A percentile compares a stretch with the other conserved stretches of the same genome.
Conservation (phyloP, 2,797 vertebrate genomes). For the Odontamblyopus lacepedii region DNA sequence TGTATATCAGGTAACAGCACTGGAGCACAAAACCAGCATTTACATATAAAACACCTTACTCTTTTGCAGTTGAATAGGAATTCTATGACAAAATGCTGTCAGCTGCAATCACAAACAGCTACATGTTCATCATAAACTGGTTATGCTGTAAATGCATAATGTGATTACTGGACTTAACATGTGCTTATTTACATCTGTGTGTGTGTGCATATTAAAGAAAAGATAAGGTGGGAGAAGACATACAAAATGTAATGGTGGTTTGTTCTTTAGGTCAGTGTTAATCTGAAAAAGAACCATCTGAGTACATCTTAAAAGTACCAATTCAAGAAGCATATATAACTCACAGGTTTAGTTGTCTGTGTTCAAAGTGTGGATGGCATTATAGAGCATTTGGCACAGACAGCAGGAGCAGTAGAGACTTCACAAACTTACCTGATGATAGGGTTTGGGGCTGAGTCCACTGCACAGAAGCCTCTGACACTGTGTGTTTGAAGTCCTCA, state of each 20-base stretch:
- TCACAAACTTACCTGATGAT: constrained; percentile 85
- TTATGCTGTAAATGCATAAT: background rate
- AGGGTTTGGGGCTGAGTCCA: constrained; percentile 74
- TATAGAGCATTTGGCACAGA: constrained; percentile 69
- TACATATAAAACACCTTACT: background rate
- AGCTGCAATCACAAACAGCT: no score
- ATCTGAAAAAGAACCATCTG: constrained; percentile 59
- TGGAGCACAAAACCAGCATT: background rate
- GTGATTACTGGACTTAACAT: constrained; percentile 18
- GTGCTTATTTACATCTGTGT: background rate
- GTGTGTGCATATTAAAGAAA: background rate
- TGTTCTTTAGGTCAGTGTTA: constrained; percentile 39
- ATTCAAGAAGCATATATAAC: constrained; percentile 67
- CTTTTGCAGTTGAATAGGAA: no score
- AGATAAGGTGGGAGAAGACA: constrained; percentile 1
- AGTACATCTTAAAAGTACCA: constrained; percentile 59
- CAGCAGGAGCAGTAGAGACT: constrained; percentile 74
- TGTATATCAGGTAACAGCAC: background rate
- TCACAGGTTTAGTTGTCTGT: constrained; percentile 48
- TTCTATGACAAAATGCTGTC: no score
- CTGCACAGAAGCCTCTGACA: constrained; percentile 72
- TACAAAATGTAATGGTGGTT: background rate
- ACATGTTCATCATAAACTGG: background rate
- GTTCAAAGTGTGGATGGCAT: constrained; percentile 72
- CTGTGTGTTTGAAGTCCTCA: constrained; percentile 77